Percentiles rank a stretch among this genome's conserved stretches.
Conservation (phyloP, 2,113 vertebrate species). For the Puntigrus tetrazona region DNA sequence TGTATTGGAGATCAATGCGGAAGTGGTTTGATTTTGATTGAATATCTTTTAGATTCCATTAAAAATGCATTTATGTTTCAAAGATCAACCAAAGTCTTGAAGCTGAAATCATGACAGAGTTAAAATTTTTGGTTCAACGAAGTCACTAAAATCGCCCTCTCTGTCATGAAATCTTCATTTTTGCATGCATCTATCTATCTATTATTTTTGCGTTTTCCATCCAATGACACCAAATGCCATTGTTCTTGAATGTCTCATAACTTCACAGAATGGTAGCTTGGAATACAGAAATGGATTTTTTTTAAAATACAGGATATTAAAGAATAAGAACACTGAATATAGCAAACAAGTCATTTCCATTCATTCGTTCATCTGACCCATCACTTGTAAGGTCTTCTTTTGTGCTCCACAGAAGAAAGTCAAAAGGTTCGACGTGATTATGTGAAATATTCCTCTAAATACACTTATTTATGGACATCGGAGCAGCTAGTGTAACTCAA, state of each 20-base stretch:
- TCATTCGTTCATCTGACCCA: background rate
- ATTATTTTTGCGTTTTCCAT: no score
- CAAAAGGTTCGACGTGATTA: background rate
- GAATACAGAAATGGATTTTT: background rate
- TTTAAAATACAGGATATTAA: background rate
- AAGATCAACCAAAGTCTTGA: background rate
- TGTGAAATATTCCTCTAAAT: constrained; percentile 5
- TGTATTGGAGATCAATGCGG: background rate
- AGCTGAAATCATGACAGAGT: background rate
- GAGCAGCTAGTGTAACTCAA: background rate
- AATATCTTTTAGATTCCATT: background rate
- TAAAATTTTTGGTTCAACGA: background rate
- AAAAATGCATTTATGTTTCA: background rate
- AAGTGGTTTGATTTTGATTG: background rate
- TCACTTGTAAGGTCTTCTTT: background rate
- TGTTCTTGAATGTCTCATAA: background rate
- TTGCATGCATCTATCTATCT: no score
- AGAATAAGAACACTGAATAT: no score
- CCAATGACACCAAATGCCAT: background rate
- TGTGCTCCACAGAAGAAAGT: background rate
- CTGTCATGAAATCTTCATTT: background rate
- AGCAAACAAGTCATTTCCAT: background rate
- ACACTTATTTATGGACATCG: background rate
- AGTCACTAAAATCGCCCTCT: background rate
- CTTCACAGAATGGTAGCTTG: background rate